These are phyloP conservation scores for Cliona cf. orientalis DNA, from an alignment of 37 sponge, comb jelly and placozoan species.

Conservation along the genomic window DNA sequence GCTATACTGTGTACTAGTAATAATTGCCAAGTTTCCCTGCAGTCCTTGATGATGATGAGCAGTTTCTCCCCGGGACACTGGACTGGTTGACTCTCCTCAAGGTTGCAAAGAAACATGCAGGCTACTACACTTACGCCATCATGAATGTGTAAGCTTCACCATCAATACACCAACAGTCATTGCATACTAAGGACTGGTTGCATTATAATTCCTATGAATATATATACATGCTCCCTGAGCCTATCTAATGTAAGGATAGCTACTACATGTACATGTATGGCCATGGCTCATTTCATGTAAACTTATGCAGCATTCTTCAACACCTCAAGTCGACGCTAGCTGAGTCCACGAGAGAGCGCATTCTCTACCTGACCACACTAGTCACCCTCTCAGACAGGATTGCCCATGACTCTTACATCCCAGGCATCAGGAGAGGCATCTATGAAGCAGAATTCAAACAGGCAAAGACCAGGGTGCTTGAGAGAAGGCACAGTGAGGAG, in stretches of 20 bases:
- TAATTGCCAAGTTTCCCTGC: background rate
- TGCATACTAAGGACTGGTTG: background rate
- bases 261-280: too few relatives aligned
- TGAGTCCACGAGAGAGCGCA: background rate
- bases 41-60: conserved; percentile 14
- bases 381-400: conserved; percentile 31
- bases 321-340: background rate
- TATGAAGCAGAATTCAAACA: background rate
- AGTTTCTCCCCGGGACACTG: conserved; percentile 7
- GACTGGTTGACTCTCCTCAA: conserved; percentile 33
- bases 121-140: conserved; percentile 22
- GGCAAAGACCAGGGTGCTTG: too few relatives aligned
- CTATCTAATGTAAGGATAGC: too few relatives aligned
- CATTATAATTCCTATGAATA: background rate
- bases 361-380: conserved; percentile 7
- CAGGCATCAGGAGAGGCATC: background rate
- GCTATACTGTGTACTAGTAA: too few relatives aligned
- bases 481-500: background rate
- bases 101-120: background rate
- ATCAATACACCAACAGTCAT: background rate
- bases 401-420: background rate
- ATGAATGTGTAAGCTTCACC: conserved; percentile 17
- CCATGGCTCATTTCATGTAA: too few relatives aligned
- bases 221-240: too few relatives aligned
- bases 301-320: conserved; percentile 19